Percentiles rank a stretch among this genome's conserved stretches.
Conservation (phyloP, 2,888 invertebrate genomes). For the Crepidodera aurea region DNA sequence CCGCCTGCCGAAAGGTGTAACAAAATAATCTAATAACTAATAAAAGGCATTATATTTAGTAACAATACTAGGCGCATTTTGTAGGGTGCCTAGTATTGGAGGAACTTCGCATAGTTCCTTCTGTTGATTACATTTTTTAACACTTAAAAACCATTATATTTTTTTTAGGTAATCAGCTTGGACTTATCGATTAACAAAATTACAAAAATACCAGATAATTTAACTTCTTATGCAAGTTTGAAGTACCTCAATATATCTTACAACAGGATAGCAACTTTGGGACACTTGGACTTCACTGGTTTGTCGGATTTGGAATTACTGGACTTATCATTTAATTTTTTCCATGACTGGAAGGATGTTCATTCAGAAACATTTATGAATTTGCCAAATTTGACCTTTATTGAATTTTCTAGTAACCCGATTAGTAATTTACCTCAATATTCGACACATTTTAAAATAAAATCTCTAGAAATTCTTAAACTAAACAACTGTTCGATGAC, state of each 20-base stretch:
- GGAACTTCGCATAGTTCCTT: too few relatives aligned
- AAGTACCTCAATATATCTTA: constrained; percentile 65
- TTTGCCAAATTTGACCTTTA: constrained; percentile 64
- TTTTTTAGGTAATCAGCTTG: constrained; percentile 68
- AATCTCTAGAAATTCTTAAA: constrained; percentile 67
- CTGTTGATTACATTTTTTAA: too few relatives aligned
- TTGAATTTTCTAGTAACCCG: constrained; percentile 73
- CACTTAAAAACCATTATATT: too few relatives aligned
- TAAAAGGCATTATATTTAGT: too few relatives aligned
- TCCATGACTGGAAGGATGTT: constrained; percentile 67
- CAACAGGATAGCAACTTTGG: constrained; percentile 51
- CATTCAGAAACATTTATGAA: constrained; percentile 65
- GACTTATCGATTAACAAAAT: constrained; percentile 72
- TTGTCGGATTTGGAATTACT: constrained; percentile 67
- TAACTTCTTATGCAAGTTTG: constrained; percentile 64
- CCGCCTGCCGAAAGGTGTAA: too few relatives aligned
- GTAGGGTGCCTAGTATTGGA: too few relatives aligned
- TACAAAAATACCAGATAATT: constrained; percentile 64
- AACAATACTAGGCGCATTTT: too few relatives aligned
- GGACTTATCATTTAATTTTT: constrained; percentile 70
- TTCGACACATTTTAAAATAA: constrained; percentile 64
- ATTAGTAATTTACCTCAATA: constrained; percentile 57
- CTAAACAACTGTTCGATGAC: constrained; percentile 70
- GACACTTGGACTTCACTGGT: constrained; percentile 51
- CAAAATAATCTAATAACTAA: too few relatives aligned